phyloP scores from a whole-genome alignment of 2,113 vertebrate species.

The Anser cygnoides region DNA sequence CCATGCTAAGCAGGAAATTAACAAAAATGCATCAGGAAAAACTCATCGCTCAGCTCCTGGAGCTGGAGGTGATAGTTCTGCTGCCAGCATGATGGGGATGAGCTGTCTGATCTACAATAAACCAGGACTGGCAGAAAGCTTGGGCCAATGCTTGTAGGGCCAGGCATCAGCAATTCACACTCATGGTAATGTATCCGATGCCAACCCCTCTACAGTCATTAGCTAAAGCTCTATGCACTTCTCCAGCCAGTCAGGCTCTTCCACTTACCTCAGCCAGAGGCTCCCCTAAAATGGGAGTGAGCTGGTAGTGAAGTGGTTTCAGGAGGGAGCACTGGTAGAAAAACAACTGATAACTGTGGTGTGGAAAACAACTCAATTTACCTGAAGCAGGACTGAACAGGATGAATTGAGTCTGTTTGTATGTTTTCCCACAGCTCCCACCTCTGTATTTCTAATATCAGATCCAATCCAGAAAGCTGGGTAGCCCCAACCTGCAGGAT shows the following conservation, averaged over 20 bases:
- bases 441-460: background rate
- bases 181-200: background rate
- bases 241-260: background rate
- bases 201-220: background rate
- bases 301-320: background rate
- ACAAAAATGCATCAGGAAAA: background rate
- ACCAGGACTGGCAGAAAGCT: background rate
- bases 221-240: background rate
- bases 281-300: background rate
- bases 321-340: background rate
- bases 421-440: background rate
- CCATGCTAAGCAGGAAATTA: background rate
- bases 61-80: background rate
- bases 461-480: background rate
- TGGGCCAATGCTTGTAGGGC: background rate
- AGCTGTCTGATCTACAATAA: background rate
- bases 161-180: background rate
- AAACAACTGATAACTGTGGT: background rate
- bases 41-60: background rate
- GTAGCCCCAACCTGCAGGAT: background rate
- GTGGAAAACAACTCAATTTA: background rate
- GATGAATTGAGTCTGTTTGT: background rate
- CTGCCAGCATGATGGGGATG: rapidly evolving
- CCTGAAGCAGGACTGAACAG: background rate
- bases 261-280: background rate